Conservation (phyloP, 2,113 vertebrate genomes). For the Scopus umbretta region DNA sequence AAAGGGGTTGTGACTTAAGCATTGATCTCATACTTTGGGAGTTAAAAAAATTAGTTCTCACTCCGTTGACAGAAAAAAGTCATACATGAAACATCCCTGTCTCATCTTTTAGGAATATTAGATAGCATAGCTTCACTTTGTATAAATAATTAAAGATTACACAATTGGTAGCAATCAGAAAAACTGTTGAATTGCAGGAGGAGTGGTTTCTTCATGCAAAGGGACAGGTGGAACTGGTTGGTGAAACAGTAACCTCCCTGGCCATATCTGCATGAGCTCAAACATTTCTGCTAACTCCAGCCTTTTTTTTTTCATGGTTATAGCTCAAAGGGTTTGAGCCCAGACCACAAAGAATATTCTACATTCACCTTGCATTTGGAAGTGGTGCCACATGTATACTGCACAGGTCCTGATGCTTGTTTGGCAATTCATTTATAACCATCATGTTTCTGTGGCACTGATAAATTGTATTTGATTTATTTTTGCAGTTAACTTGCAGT, state of each 20-base stretch:
- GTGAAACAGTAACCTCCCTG: background rate
- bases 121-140: background rate
- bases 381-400: background rate
- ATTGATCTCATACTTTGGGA: background rate
- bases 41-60: background rate
- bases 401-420: background rate
- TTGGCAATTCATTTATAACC: background rate
- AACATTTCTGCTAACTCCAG: background rate
- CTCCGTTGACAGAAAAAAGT: background rate
- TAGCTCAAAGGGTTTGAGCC: background rate
- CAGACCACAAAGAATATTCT: background rate
- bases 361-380: background rate
- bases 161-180: background rate
- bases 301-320: background rate
- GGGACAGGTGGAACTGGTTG: background rate
- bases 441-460: background rate
- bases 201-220: background rate
- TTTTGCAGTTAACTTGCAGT: background rate
- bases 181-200: background rate
- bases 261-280: background rate
- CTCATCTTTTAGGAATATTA: background rate
- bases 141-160: background rate
- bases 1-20: background rate
- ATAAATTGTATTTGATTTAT: background rate
- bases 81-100: background rate